Conservation (phyloP, 2,113 vertebrate species). For the Myiopsitta monachus region DNA sequence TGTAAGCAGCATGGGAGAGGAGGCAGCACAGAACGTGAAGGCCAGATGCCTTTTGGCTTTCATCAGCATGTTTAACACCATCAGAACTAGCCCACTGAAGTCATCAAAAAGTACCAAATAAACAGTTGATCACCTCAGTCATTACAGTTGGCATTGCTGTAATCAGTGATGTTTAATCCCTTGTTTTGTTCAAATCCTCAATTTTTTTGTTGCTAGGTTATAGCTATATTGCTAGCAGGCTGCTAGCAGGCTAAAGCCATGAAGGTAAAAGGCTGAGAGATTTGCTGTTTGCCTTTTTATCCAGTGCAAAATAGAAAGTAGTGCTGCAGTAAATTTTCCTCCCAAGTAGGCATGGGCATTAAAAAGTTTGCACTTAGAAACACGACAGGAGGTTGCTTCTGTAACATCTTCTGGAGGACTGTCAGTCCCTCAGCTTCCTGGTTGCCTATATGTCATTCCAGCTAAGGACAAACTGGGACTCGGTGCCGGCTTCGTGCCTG, state of each 20-base stretch:
- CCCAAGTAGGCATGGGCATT: background rate
- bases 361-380: background rate
- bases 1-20: background rate
- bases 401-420: background rate
- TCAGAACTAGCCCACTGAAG: background rate
- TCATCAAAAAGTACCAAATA: background rate
- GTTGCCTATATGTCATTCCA: background rate
- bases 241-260: background rate
- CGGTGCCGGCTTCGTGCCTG: background rate
- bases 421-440: background rate
- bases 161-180: background rate
- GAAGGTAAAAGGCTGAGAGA: background rate
- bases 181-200: background rate
- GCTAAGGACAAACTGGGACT: background rate
- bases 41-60: background rate
- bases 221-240: background rate
- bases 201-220: background rate
- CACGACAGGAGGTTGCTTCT: background rate
- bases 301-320: background rate
- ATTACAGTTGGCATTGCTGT: background rate
- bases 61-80: fast-evolving
- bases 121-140: background rate
- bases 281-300: background rate
- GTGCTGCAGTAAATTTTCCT: background rate
- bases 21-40: background rate